These are phyloP conservation scores for Epistrophe grossulariae DNA, from an alignment of 2,888 invertebrate genomes.

Conservation along the genomic window DNA sequence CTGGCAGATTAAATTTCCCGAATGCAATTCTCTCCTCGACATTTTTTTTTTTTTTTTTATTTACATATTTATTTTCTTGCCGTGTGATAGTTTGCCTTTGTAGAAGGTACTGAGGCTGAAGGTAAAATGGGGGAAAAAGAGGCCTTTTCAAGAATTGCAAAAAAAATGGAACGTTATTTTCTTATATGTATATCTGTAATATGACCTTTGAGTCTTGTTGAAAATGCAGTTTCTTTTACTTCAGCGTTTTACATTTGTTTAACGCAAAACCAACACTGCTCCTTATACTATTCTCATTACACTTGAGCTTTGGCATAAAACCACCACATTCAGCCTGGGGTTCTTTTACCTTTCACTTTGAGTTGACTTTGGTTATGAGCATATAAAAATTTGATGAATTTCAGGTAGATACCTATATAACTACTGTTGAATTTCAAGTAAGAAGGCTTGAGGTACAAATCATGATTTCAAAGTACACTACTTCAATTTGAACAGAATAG, in stretches of 20 bases:
- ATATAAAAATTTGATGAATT: no score
- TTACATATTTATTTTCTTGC: background rate
- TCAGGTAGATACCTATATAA: no score
- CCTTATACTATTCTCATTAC: slow-evolving; percentile 3
- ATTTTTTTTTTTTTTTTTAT: background rate
- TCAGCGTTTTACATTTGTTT: background rate
- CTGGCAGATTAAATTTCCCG: slow-evolving; percentile 57
- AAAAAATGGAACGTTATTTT: background rate
- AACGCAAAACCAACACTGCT: background rate
- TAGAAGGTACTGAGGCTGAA: slow-evolving; percentile 28
- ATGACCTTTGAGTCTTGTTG: background rate
- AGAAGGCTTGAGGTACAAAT: no score
- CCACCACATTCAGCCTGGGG: background rate
- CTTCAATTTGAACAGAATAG: no score
- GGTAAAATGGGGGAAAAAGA: background rate
- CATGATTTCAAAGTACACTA: no score
- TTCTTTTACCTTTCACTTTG: background rate
- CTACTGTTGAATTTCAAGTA: no score
- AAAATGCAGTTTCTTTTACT: background rate
- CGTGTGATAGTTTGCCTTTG: slow-evolving; percentile 14
- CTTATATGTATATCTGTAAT: background rate
- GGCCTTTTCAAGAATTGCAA: background rate
- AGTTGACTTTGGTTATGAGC: background rate
- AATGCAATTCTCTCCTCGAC: slow-evolving; percentile 46
- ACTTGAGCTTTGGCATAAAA: slow-evolving; percentile 39